phyloP scores from a whole-genome alignment of 1,140 invertebrate genomes.

The Danaus melanippus region DNA sequence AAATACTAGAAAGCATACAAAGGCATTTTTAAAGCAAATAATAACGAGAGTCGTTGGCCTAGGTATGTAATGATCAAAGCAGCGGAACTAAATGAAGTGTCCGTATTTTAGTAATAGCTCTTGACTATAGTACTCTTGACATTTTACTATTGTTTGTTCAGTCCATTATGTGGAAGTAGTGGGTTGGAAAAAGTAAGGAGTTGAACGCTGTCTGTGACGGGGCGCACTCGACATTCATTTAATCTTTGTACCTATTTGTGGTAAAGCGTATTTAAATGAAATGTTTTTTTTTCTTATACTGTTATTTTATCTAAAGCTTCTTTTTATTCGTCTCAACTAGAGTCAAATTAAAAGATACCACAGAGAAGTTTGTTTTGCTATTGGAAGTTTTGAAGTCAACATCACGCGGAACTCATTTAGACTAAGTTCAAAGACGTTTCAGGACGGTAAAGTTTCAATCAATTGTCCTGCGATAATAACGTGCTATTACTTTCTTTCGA shows the following conservation, averaged over 20 bases:
- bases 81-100: slow-evolving; percentile 19
- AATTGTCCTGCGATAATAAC: too few species aligned
- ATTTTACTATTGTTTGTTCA: slow-evolving; percentile 47
- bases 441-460: too few species aligned
- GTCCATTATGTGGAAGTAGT: slow-evolving; percentile 42
- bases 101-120: slow-evolving; percentile 22
- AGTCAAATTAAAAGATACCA: background rate
- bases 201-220: slow-evolving; percentile 32
- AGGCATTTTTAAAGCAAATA: too few species aligned
- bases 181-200: slow-evolving; percentile 38
- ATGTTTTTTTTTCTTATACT: slow-evolving; percentile 15
- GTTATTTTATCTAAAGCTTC: slow-evolving; percentile 6
- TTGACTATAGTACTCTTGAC: slow-evolving; percentile 32
- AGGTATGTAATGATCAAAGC: slow-evolving; percentile 15
- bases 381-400: background rate
- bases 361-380: background rate
- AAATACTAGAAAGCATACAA: too few species aligned
- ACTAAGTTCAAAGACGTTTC: too few species aligned
- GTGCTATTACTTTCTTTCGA: slow-evolving; percentile 9
- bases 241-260: slow-evolving; percentile 28
- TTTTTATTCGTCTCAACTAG: slow-evolving; percentile 4
- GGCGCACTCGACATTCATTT: slow-evolving; percentile 30
- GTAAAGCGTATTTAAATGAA: slow-evolving; percentile 23
- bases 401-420: too few species aligned
- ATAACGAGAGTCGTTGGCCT: background rate